Conservation (phyloP, 1,140 invertebrate species). For the Drosophila suzukii region DNA sequence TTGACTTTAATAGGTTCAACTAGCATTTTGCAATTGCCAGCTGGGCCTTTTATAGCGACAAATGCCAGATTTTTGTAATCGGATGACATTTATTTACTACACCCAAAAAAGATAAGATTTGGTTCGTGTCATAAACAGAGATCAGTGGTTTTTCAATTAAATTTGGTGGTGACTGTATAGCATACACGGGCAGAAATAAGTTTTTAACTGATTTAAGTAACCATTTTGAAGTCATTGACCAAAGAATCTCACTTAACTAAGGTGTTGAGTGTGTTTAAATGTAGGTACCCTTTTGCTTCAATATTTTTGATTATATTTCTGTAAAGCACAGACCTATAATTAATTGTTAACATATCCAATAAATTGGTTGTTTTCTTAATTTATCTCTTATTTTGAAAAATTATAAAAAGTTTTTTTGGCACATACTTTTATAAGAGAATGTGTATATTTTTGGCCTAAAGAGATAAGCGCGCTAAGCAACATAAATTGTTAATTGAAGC, state of each 20-base stretch:
- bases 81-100: slow-evolving; percentile 57
- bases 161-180: background rate
- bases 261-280: too few relatives aligned
- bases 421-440: background rate
- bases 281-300: too few relatives aligned
- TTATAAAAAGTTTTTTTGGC: background rate
- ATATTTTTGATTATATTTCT: too few relatives aligned
- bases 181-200: background rate
- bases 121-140: slow-evolving; percentile 28
- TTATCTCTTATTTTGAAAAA: background rate
- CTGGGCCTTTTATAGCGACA: slow-evolving; percentile 36
- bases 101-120: slow-evolving; percentile 61
- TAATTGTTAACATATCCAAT: background rate
- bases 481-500: slow-evolving; percentile 17
- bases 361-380: background rate
- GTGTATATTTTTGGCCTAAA: background rate
- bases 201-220: background rate
- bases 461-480: slow-evolving; percentile 11
- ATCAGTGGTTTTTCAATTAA: slow-evolving; percentile 19
- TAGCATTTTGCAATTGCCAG: slow-evolving; percentile 16
- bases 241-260: too few relatives aligned
- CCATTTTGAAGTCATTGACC: too few relatives aligned
- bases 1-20: slow-evolving; percentile 20
- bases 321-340: too few relatives aligned
- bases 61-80: slow-evolving; percentile 25